Conservation (phyloP, 2,113 vertebrate genomes). For the Hiodon tergisus region DNA sequence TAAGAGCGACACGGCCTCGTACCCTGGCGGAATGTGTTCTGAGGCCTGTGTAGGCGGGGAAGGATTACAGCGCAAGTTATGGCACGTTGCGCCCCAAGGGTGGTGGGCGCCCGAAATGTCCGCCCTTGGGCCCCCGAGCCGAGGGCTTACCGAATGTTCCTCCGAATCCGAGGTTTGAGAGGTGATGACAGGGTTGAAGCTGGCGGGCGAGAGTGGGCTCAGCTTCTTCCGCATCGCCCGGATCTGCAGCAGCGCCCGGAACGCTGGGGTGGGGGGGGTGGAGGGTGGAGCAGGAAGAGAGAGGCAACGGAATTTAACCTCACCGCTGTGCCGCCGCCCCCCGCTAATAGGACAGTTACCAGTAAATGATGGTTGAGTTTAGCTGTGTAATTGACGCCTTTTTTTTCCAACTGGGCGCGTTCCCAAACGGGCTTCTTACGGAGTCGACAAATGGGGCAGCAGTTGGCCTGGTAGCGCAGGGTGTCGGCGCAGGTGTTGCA, state of each 20-base stretch:
- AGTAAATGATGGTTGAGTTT: neutral
- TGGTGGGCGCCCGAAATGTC: neutral
- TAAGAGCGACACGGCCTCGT: conserved; percentile 89
- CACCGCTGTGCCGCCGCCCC: neutral
- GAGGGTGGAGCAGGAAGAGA: neutral
- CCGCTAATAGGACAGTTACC: neutral
- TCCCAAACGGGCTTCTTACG: conserved; percentile 62
- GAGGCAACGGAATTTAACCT: neutral
- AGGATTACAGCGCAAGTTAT: conserved; percentile 1
- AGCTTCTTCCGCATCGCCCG: conserved; percentile 93
- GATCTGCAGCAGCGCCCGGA: conserved; percentile 94
- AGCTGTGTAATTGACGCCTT: neutral
- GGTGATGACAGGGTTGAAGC: conserved; percentile 88
- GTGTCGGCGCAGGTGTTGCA: conserved; percentile 93
- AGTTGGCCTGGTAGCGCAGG: conserved; percentile 93
- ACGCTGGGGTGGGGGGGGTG: conserved; percentile 56
- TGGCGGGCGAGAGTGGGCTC: conserved; percentile 78
- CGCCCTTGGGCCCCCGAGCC: neutral
- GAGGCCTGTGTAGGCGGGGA: conserved; percentile 65
- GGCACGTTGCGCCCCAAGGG: neutral
- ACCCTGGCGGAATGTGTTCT: conserved; percentile 88
- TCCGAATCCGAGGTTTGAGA: conserved; percentile 91
- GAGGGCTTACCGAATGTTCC: conserved; percentile 79
- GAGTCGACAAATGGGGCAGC: conserved; percentile 92
- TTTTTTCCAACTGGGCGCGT: neutral